These are phyloP conservation scores for Pseudomyrmex concolor DNA, from an alignment of 1,140 invertebrate genomes.

Conservation along the genomic window DNA sequence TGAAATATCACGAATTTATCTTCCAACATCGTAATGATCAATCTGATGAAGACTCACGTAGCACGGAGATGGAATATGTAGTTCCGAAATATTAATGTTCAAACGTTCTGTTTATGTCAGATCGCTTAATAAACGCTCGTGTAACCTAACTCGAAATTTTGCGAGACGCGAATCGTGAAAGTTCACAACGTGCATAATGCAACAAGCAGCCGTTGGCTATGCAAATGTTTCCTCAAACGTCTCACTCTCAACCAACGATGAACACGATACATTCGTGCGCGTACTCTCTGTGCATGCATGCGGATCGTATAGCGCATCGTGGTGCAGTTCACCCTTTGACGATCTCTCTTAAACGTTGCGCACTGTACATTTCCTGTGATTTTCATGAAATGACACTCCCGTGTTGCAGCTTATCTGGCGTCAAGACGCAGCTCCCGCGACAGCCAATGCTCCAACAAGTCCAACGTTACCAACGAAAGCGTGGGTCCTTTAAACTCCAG, in stretches of 20 bases:
- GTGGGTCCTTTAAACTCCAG: constrained; percentile 92
- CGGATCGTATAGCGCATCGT: not conserved
- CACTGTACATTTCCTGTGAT: not conserved
- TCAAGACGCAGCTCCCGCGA: constrained; percentile 90
- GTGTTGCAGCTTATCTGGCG: constrained; percentile 88
- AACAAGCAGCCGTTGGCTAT: not conserved
- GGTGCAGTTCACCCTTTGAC: constrained; percentile 32
- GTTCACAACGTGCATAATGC: not conserved
- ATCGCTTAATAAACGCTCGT: not conserved
- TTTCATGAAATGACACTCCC: constrained; percentile 25
- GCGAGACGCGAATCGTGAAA: not conserved
- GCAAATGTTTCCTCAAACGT: constrained; percentile 1
- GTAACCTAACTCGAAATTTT: not conserved
- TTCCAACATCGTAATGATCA: not conserved
- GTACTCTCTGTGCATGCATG: not conserved
- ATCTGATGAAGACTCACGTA: no score
- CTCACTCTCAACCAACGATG: no score
- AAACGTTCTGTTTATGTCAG: not conserved
- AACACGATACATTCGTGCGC: not conserved
- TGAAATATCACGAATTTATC: not conserved
- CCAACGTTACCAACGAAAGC: constrained; percentile 90
- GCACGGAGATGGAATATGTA: no score
- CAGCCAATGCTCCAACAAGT: constrained; percentile 88
- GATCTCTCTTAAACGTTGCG: constrained; percentile 23
- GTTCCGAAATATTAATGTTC: not conserved